These are phyloP conservation scores for Heliconius erato DNA, from an alignment of 2,888 invertebrate genomes.

Conservation along the genomic window DNA sequence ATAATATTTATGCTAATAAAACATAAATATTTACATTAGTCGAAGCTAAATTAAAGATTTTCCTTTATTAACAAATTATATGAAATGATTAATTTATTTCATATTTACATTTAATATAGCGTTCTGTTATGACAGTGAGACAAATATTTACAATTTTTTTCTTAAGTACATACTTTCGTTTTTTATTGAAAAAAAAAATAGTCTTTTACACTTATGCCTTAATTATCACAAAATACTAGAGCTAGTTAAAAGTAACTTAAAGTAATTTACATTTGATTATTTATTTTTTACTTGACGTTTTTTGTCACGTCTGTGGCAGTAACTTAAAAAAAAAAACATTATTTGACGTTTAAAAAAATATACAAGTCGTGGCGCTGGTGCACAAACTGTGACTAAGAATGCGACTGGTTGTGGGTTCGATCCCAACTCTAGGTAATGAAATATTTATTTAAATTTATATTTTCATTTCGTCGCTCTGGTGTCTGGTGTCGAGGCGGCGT, in stretches of 20 bases:
- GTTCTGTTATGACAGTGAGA: not conserved
- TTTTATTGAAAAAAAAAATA: not conserved
- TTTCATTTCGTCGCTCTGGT: too few relatives aligned
- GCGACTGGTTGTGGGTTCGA: too few relatives aligned
- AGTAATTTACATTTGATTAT: not conserved
- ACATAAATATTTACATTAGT: not conserved
- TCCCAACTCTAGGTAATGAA: too few relatives aligned
- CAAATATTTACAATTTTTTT: constrained; percentile 15
- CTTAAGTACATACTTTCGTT: constrained; percentile 1
- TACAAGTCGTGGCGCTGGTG: not conserved
- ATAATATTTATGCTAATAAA: not conserved
- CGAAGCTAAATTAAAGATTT: not conserved
- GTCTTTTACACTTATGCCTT: constrained; percentile 3
- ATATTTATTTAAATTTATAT: too few relatives aligned
- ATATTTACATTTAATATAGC: constrained; percentile 26
- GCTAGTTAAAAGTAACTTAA: constrained; percentile 12
- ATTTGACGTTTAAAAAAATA: not conserved
- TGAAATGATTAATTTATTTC: not conserved
- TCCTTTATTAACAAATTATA: not conserved
- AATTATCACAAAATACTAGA: constrained; percentile 26
- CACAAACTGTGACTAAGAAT: too few relatives aligned
- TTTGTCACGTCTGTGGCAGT: too few relatives aligned
- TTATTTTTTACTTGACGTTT: too few relatives aligned
- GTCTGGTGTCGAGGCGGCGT: too few relatives aligned
- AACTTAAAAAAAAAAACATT: too few relatives aligned